These are phyloP conservation scores for Vidua macroura DNA, from an alignment of 2,113 vertebrate species.

Conservation along the genomic window DNA sequence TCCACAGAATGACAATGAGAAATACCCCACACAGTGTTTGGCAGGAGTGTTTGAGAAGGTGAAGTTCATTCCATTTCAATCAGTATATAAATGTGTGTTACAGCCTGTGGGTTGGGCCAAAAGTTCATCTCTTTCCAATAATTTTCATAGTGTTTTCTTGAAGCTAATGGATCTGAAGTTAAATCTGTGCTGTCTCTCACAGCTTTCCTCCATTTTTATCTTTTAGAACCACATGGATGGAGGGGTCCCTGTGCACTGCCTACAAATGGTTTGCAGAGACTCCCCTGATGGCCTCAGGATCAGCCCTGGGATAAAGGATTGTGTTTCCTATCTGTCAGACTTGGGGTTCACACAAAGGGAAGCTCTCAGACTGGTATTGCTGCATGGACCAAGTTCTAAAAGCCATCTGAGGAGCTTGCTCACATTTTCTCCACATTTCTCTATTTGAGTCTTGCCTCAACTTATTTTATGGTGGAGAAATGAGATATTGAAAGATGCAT, in stretches of 20 bases:
- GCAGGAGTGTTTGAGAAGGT: neutral
- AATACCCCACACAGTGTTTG: neutral
- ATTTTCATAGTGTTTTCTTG: neutral
- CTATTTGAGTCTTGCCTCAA: neutral
- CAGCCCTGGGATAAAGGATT: neutral
- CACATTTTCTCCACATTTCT: neutral
- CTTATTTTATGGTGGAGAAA: neutral
- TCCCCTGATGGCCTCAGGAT: neutral
- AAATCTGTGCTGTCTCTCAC: neutral
- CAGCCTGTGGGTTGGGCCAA: neutral
- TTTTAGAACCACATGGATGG: neutral
- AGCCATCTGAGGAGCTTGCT: neutral
- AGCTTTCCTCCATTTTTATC: neutral
- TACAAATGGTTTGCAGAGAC: neutral
- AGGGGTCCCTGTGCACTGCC: neutral
- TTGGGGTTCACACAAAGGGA: neutral
- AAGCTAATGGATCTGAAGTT: neutral
- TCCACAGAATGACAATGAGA: neutral
- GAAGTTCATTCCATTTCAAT: neutral
- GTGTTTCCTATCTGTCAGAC: neutral
- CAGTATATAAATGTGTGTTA: neutral
- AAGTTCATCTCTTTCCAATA: neutral
- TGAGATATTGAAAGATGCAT: neutral
- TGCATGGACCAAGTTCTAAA: neutral
- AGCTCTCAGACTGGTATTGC: neutral